A percentile compares a stretch with the other conserved stretches of the same genome.
phyloP scores from a whole-genome alignment of 2,797 vertebrate genomes.

The Catostomus latipinnis region DNA sequence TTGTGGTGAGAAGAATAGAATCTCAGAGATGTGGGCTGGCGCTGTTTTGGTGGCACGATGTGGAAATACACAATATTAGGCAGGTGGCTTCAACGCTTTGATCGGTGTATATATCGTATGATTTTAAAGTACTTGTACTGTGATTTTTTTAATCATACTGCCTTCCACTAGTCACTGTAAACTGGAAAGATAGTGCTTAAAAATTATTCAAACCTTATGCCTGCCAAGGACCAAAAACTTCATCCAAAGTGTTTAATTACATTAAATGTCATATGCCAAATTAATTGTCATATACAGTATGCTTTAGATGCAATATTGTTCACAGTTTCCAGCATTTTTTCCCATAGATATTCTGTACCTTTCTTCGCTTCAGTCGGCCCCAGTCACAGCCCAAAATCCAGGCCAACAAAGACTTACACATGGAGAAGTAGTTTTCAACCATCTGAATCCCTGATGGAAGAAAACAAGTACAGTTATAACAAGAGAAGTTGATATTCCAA shows the following conservation, averaged over 20 bases:
- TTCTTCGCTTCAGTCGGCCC: conserved; percentile 69
- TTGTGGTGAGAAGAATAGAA: no score
- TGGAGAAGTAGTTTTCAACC: conserved; percentile 71
- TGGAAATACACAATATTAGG: no score
- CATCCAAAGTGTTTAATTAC: background rate
- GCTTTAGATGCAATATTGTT: background rate
- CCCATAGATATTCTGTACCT: conserved; percentile 57
- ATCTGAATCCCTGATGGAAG: conserved; percentile 64
- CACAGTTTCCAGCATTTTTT: no score
- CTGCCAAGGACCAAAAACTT: background rate
- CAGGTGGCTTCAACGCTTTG: no score
- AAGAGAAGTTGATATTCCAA: conserved; percentile 7
- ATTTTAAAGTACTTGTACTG: no score
- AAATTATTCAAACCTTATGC: conserved; percentile 7
- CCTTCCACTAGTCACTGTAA: no score
- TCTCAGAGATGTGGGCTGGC: no score
- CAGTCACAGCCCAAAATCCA: conserved; percentile 72
- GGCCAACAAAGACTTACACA: conserved; percentile 71
- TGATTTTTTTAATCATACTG: no score
- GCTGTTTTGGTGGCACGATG: no score
- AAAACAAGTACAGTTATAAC: conserved; percentile 2
- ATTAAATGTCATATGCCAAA: background rate
- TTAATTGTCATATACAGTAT: background rate
- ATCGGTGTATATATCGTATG: no score
- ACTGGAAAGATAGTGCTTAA: no score